These are phyloP conservation scores for Caenorhabditis sp. DNA, from an alignment of 2,888 invertebrate species.

Conservation along the genomic window DNA sequence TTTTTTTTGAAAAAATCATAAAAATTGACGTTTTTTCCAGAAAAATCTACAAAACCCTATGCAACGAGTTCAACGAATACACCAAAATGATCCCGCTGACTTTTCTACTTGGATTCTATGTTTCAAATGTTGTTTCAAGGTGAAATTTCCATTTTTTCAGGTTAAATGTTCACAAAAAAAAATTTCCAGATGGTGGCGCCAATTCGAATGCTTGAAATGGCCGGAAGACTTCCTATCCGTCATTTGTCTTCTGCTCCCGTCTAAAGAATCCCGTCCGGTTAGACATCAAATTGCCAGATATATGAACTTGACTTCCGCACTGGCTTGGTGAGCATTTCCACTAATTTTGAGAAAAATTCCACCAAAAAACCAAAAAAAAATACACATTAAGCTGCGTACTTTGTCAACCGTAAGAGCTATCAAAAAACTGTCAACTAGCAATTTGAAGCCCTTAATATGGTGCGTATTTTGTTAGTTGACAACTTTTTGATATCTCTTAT, in stretches of 20 bases:
- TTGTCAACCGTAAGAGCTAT: no score
- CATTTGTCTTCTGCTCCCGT: constrained; percentile 69
- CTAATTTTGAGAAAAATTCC: no score
- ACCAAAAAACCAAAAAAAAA: no score
- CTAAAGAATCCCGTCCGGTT: constrained; percentile 53
- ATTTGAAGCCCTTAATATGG: no score
- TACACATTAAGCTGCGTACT: no score
- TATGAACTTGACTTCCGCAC: constrained; percentile 72
- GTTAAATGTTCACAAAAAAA: no score
- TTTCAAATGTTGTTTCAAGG: constrained; percentile 76
- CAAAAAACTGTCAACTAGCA: no score
- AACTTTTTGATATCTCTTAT: no score
- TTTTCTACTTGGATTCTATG: constrained; percentile 78
- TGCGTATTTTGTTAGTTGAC: no score
- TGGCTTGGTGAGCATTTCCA: constrained; percentile 73
- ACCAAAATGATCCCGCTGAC: constrained; percentile 75
- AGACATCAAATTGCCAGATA: constrained; percentile 77
- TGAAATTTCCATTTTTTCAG: no score
- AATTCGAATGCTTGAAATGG: constrained; percentile 75
- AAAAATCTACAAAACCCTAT: constrained; percentile 65
- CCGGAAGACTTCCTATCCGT: constrained; percentile 74
- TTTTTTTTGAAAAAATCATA: no score
- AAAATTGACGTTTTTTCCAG: no score
- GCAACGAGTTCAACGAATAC: constrained; percentile 73
- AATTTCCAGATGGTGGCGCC: constrained; percentile 73